A percentile compares a stretch with the other conserved stretches of the same genome.
These are phyloP conservation scores for Ophion ventricosus DNA, from an alignment of 2,888 invertebrate species.

Conservation along the genomic window DNA sequence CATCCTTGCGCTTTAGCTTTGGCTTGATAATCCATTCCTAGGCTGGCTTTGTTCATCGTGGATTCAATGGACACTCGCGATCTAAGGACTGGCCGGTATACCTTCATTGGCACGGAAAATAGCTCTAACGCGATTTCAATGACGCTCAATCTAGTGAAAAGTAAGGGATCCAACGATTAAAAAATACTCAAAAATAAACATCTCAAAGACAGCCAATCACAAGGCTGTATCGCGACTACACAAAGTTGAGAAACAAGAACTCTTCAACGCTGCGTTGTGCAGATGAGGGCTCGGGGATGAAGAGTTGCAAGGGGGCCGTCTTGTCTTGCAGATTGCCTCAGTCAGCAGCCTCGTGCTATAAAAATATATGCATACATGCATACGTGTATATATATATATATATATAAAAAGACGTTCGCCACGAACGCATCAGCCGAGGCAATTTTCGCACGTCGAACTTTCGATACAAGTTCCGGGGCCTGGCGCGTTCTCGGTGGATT, in stretches of 20 bases:
- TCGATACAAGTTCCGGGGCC: constrained; percentile 71
- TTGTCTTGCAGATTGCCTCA: constrained; percentile 63
- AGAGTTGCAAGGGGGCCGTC: constrained; percentile 7
- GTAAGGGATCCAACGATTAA: not conserved
- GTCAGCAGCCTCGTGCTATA: constrained; percentile 52
- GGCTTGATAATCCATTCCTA: constrained; percentile 2
- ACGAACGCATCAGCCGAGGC: constrained; percentile 67
- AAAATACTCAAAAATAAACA: too few species aligned
- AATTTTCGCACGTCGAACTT: constrained; percentile 74
- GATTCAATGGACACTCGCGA: not conserved
- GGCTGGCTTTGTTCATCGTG: not conserved
- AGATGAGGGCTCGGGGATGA: constrained; percentile 3
- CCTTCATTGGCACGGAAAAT: too few species aligned
- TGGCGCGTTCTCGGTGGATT: constrained; percentile 25
- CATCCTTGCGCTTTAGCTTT: not conserved
- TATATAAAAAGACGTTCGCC: constrained; percentile 50
- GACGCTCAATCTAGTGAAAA: not conserved
- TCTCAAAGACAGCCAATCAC: too few species aligned
- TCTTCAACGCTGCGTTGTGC: not conserved
- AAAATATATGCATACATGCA: constrained; percentile 33
- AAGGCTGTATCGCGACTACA: too few species aligned
- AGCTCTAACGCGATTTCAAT: not conserved
- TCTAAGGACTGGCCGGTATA: not conserved
- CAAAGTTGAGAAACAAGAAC: not conserved
- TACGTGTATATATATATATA: constrained; percentile 27